Base-by-base conservation (phyloP, 2,797 vertebrate genomes). In the Coregonus ussuriensis region DNA sequence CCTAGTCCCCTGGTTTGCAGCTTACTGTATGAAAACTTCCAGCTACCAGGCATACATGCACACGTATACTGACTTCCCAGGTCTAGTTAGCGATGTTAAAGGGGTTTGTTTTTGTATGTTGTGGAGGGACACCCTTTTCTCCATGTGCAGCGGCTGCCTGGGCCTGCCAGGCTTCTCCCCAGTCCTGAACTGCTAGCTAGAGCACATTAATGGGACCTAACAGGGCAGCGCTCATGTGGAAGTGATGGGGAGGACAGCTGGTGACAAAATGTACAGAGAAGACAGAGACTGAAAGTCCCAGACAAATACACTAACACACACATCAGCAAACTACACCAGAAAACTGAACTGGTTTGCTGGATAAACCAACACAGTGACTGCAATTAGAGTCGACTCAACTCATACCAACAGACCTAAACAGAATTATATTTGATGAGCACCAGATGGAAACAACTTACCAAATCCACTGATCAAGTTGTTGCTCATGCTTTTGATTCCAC, bases 181-280 rank as follows among this genome's bases (percentile, higher is more conserved):
- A 47, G 41, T 47, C 87, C 78, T 37, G 72, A 87, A 65, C 33
- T 7, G 21, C 14, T 31, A 15, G 62, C 71, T 25, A n/a, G 52
- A 47, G 25, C 54, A 74, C 1, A 74, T 1, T 25, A 31, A 56
- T 88, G 86, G 84, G 88, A 83, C 82, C 76, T 77, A 47, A 92
- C 89, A 91, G 89, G 85, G 89, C 85, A 85, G 87, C 87, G 78
- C 77, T 93, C 85, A 89, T 91, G 91, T 92, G 93, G 91, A 94
- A 94, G 92, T 91, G 91, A 93, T 92, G 86, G 9, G 86, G 89
- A 88, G 88, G 90, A 93, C 89, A 92, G 85, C 84, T 86, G 82
- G 87, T 90, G 87, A 92, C 87, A 89, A 90, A 91, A 92, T 87
- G 86, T 90, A 41, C 41, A 47, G 41, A 90, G 89, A 79, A 81